Evolutionary conservation across 2,797 vertebrate species (phyloP).

Genomic region (Anguilla obscura): DNA sequence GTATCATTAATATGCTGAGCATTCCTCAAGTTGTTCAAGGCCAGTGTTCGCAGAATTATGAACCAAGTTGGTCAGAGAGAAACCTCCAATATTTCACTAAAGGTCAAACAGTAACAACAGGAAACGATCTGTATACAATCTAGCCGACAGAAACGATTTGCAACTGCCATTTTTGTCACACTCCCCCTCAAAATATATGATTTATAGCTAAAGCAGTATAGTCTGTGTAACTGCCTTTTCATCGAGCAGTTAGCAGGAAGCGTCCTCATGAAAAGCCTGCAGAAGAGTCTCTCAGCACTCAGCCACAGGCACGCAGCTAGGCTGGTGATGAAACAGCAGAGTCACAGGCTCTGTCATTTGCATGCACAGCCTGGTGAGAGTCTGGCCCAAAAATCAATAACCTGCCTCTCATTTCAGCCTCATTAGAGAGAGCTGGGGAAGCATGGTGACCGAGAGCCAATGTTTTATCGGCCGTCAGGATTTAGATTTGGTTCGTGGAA

Average conservation of each 20-base stretch:
- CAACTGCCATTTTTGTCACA: not conserved
- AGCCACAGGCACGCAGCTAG: not conserved
- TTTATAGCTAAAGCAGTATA: not conserved
- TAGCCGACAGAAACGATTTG: not conserved
- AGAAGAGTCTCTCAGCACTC: not conserved
- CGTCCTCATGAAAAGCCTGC: not conserved
- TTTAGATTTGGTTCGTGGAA: not conserved
- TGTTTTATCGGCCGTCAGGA: not conserved
- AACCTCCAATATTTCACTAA: not conserved
- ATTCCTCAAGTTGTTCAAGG: not conserved
- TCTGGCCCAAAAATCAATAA: not conserved
- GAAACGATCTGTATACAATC: not conserved
- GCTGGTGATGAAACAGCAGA: not conserved
- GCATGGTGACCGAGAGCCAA: not conserved
- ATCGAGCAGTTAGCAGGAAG: not conserved
- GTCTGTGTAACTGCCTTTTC: not conserved
- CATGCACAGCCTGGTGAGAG: not conserved
- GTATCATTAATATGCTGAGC: not conserved
- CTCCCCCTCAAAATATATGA: not conserved
- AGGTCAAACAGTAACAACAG: not conserved
- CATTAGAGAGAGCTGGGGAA: not conserved
- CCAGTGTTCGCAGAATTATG: not conserved
- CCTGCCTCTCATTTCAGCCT: not conserved
- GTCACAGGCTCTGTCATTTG: not conserved
- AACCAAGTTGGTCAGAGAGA: not conserved